These are phyloP conservation scores for Rhinoraja longicauda DNA, from an alignment of 2,797 vertebrate genomes.

Conservation along the genomic window DNA sequence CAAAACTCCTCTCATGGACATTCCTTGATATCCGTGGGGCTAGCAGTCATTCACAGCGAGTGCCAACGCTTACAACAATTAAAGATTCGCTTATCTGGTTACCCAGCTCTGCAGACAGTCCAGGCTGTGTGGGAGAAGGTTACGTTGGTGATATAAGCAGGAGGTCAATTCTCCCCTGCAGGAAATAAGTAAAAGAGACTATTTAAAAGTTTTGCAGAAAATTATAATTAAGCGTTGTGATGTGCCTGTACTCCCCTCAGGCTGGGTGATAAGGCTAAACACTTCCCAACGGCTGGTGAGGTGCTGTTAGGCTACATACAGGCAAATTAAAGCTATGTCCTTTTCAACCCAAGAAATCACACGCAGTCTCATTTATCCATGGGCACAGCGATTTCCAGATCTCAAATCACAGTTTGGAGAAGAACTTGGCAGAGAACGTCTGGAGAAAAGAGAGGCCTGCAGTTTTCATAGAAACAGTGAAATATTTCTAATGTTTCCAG, in stretches of 20 bases:
- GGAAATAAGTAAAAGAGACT: background rate
- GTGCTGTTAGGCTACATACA: background rate
- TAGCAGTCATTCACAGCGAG: background rate
- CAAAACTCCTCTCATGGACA: background rate
- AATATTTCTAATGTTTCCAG: no score
- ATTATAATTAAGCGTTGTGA: background rate
- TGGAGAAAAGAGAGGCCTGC: background rate
- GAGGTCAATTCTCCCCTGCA: background rate
- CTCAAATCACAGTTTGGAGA: background rate
- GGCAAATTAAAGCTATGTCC: background rate
- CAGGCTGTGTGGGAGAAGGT: background rate
- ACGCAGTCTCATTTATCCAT: background rate
- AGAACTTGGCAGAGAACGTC: background rate
- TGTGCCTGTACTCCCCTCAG: background rate
- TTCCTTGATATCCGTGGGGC: background rate
- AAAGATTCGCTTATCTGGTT: background rate
- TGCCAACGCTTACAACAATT: background rate
- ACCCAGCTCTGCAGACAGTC: background rate
- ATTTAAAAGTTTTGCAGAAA: background rate
- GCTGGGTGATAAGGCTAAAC: background rate
- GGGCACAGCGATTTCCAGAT: background rate
- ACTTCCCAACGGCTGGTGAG: background rate
- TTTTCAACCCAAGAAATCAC: background rate
- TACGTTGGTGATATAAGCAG: conserved; percentile 17
- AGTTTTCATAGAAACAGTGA: background rate